Conservation (phyloP, 2,888 invertebrate genomes). For the Hoplodrina ambigua region DNA sequence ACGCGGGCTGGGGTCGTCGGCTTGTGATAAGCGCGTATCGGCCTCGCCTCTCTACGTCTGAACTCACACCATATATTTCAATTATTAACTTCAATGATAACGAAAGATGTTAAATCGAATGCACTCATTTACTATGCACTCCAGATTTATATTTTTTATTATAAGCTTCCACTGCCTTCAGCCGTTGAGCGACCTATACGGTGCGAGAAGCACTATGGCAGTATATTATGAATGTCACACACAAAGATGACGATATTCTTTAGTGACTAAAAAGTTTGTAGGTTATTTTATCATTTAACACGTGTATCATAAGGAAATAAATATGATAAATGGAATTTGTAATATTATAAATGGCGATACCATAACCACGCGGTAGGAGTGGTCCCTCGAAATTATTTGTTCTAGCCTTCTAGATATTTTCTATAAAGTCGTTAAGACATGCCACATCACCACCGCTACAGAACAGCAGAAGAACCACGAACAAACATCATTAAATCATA, state of each 20-base stretch:
- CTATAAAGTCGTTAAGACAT: neutral
- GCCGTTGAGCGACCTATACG: neutral
- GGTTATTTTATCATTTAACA: neutral
- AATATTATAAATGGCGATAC: no score
- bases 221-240: neutral
- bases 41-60: slow-evolving; percentile 68
- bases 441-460: neutral
- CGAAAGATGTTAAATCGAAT: slow-evolving; percentile 57
- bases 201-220: neutral
- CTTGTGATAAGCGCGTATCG: slow-evolving; percentile 70
- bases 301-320: neutral
- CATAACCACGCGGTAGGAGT: neutral
- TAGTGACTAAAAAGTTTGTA: neutral
- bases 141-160: slow-evolving; percentile 19
- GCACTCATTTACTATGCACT: slow-evolving; percentile 39
- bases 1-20: slow-evolving; percentile 71
- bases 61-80: slow-evolving; percentile 68
- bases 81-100: slow-evolving; percentile 72
- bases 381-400: neutral
- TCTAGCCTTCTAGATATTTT: no score
- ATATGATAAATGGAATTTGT: no score
- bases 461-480: neutral
- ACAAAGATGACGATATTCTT: neutral
- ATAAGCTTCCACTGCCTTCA: slow-evolving; percentile 15
- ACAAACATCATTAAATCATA: neutral